Conservation (phyloP, 2,113 vertebrate genomes). For the Dryoscopus gambensis region DNA sequence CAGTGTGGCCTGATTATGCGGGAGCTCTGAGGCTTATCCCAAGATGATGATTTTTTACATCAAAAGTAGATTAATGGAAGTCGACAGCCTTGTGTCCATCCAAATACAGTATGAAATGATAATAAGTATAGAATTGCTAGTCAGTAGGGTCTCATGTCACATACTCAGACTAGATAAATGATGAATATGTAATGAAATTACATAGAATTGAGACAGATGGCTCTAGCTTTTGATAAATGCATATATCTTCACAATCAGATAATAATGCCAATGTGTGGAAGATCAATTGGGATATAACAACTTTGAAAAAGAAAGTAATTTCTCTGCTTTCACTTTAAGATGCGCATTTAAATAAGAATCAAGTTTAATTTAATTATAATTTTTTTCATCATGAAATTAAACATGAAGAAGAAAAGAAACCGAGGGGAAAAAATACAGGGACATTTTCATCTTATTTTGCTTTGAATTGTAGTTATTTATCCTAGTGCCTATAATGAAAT, state of each 20-base stretch:
- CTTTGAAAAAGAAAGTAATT: slow-evolving; percentile 69
- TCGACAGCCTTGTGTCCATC: slow-evolving; percentile 60
- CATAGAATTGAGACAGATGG: slow-evolving; percentile 76
- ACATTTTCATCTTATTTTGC: slow-evolving; percentile 37
- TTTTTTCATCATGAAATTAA: slow-evolving; percentile 39
- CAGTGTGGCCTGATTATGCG: slow-evolving; percentile 17
- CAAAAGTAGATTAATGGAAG: slow-evolving; percentile 65
- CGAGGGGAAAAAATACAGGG: background rate
- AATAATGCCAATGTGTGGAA: slow-evolving; percentile 70
- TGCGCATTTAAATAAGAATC: slow-evolving; percentile 61
- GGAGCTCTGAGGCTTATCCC: slow-evolving; percentile 15
- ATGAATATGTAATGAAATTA: slow-evolving; percentile 77
- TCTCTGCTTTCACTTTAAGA: slow-evolving; percentile 63
- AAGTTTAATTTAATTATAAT: slow-evolving; percentile 59
- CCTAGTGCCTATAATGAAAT: slow-evolving; percentile 24
- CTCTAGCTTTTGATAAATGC: slow-evolving; percentile 75
- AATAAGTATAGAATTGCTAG: slow-evolving; percentile 69
- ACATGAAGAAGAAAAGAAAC: slow-evolving; percentile 1
- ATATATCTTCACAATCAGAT: slow-evolving; percentile 74
- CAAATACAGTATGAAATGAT: slow-evolving; percentile 59
- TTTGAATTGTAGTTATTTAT: slow-evolving; percentile 44
- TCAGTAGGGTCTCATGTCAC: slow-evolving; percentile 63
- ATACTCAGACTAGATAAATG: slow-evolving; percentile 65
- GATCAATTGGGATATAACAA: slow-evolving; percentile 73
- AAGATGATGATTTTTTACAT: slow-evolving; percentile 64